Evolutionary conservation across 1,140 invertebrate species (phyloP), one percentile per base, ranked within the genome.

Genomic region (Sminthurides bifidus): DNA sequence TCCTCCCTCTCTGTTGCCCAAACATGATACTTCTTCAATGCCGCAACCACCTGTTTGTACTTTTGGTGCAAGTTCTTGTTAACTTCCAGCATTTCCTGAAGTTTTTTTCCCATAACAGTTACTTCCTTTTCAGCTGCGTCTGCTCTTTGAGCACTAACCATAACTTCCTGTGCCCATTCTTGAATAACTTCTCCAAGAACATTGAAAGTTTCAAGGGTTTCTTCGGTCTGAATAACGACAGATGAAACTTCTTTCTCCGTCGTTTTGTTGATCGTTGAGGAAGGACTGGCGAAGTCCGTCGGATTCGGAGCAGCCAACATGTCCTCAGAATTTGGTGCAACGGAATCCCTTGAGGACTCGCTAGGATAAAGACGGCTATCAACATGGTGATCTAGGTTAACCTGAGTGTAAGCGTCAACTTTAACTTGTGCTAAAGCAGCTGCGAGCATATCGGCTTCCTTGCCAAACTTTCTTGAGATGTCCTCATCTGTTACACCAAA

Each of bases 191-290:
- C 33, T 17, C 30, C 55, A 17, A 63, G 52, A 19, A 55, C 37
- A 21, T 45, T 37, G 30, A 54, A 63, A 10, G 58, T 63, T 37
- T 64, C 56, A 2, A 58, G 27, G 12, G 62, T 64, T 51, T 64
- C 58, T 4, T 64, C 58, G 4, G 58, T 60, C 41, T 64, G 62
- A 23, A 58, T 44, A 10, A 54, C 31, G 5, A 54, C 55, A 2
- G 51, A 52, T 2, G 56, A 55, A 6, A 23, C 40, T 51, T 55
- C 56, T 31, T 54, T 52, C 19, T 37, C 5, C 21, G 24, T 26
- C 19, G 43, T 19, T 14, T 56, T 43, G 26, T 1, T 41, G 14
- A 26, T 24, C 3, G 33, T 33, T 50, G 46, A 30, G 1, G 54
- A 56, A 52, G n/a, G n/a, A n/a, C n/a, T n/a, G n/a, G n/a, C n/a